Percentiles rank a stretch among this genome's conserved stretches.
phyloP scores from a whole-genome alignment of 2,888 invertebrate species.

The Laothoe populi region DNA sequence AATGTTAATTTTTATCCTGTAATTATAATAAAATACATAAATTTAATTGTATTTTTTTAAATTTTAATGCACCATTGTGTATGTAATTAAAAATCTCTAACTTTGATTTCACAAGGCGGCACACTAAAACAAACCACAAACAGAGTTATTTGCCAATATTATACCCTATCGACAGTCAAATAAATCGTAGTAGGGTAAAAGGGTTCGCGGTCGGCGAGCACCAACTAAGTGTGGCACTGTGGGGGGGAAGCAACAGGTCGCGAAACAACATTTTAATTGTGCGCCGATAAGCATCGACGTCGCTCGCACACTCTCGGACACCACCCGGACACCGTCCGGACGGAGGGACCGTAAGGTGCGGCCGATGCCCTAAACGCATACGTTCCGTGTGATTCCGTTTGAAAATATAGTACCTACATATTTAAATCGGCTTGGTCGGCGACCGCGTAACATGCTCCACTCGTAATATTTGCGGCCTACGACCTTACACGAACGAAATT shows the following conservation, averaged over 20 bases:
- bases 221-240: constrained; percentile 45
- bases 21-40: no score
- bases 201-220: constrained; percentile 51
- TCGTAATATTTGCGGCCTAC: constrained; percentile 6
- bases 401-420: constrained; percentile 26
- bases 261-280: constrained; percentile 82
- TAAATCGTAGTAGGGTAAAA: constrained; percentile 55
- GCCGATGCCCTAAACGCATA: constrained; percentile 74
- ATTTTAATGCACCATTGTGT: neutral
- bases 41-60: no score
- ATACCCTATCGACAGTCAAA: constrained; percentile 37
- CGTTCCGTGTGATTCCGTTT: constrained; percentile 34
- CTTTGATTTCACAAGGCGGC: neutral
- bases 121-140: constrained; percentile 14
- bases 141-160: constrained; percentile 19
- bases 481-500: constrained; percentile 5
- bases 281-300: constrained; percentile 77
- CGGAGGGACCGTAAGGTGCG: constrained; percentile 52
- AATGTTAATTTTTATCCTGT: no score
- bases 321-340: constrained; percentile 36
- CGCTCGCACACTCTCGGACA: constrained; percentile 46
- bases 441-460: neutral
- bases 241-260: constrained; percentile 80
- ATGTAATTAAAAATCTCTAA: neutral
- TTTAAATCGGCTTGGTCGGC: constrained; percentile 11